These are phyloP conservation scores for Lepidochrysops patricia DNA, from an alignment of 2,888 invertebrate genomes.

Conservation along the genomic window DNA sequence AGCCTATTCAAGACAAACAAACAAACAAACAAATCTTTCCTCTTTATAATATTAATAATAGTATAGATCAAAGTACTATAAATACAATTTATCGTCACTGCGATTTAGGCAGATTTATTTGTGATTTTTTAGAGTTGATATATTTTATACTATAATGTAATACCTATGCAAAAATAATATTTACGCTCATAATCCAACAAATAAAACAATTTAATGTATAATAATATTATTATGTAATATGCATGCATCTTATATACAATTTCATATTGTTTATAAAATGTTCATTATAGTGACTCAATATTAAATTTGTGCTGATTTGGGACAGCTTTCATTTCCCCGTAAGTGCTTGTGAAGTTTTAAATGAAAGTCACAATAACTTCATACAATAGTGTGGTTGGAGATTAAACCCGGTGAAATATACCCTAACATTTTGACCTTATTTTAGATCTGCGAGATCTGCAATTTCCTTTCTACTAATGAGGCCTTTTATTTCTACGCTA, in stretches of 20 bases:
- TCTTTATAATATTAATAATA: too few relatives aligned
- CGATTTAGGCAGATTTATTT: too few relatives aligned
- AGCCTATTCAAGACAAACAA: too few relatives aligned
- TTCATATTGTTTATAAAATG: constrained; percentile 1
- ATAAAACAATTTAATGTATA: too few relatives aligned
- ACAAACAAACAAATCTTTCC: too few relatives aligned
- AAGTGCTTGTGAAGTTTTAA: constrained; percentile 23
- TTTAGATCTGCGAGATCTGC: constrained; percentile 61
- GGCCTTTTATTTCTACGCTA: constrained; percentile 56
- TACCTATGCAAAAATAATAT: too few relatives aligned
- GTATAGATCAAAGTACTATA: too few relatives aligned
- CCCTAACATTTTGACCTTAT: constrained; percentile 66
- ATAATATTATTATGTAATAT: too few relatives aligned
- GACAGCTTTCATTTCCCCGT: constrained; percentile 11
- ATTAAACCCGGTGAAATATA: constrained; percentile 39
- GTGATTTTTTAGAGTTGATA: too few relatives aligned
- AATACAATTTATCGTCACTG: too few relatives aligned
- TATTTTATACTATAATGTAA: too few relatives aligned
- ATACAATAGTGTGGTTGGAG: constrained; percentile 34
- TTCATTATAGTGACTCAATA: constrained; percentile 13
- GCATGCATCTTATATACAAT: neutral
- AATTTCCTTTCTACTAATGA: constrained; percentile 71
- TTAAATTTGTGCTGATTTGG: constrained; percentile 11
- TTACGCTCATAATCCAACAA: too few relatives aligned
- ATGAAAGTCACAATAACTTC: constrained; percentile 32